Conservation (phyloP, 2,888 invertebrate species). For the Fabriciana adippe region DNA sequence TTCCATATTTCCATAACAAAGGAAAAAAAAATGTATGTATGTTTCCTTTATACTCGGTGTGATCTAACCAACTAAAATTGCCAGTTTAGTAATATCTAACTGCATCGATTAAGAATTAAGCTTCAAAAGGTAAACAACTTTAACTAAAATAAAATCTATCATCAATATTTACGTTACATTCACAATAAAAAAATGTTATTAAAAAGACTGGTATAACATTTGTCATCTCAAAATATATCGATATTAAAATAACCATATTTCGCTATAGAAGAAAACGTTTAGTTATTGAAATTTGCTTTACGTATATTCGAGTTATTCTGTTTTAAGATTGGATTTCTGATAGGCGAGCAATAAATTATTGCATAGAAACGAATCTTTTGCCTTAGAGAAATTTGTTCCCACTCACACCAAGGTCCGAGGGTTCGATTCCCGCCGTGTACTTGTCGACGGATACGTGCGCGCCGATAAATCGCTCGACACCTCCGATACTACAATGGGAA, state of each 20-base stretch:
- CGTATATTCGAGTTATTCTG: conserved; percentile 7
- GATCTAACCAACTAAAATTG: too few species aligned
- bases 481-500: conserved; percentile 71
- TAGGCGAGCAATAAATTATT: conserved; percentile 26
- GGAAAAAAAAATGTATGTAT: too few species aligned
- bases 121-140: too few species aligned
- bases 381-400: conserved; percentile 57
- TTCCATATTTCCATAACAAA: too few species aligned
- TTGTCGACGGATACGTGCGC: conserved; percentile 62
- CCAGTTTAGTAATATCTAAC: too few species aligned
- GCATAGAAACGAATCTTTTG: conserved; percentile 28
- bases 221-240: too few species aligned
- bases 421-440: conserved; percentile 70
- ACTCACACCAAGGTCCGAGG: conserved; percentile 50
- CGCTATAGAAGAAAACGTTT: background rate
- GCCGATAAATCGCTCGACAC: conserved; percentile 75
- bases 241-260: background rate
- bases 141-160: too few species aligned
- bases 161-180: too few species aligned
- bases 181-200: too few species aligned
- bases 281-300: conserved; percentile 1
- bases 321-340: conserved; percentile 19
- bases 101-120: too few species aligned
- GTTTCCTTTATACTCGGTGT: too few species aligned
- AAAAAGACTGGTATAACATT: too few species aligned